Evolutionary conservation across 30 jellyfish, hydroid and myxozoan genomes (phyloP), one percentile per base, ranked within the genome.

Genomic region (Rhopilema esculentum): DNA sequence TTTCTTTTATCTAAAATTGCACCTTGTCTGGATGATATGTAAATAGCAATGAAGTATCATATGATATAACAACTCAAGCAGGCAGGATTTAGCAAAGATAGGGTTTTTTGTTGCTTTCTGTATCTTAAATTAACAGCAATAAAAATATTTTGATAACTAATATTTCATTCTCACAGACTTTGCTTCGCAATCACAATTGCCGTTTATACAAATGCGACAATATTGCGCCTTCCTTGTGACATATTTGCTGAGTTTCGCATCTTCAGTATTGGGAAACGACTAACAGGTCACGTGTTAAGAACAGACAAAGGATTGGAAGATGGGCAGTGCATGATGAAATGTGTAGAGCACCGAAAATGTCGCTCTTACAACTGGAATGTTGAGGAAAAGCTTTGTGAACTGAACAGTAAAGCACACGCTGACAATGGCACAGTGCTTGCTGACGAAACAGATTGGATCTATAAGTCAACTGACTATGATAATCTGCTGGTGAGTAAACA

Each of bases 311-410:
- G 64, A 1, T 25, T 31, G 21, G 62, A n/a, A 28, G 83, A 83
- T 28, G 27, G 25, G 8, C 66, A 70, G 31, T 83, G 92, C 69
- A 51, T 69, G 66, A 48, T 31, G 62, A n/a, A 22, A 30, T 83
- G 92, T 48, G 75, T 83, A 0, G 69, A 49, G 28, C 85, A 51
- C 20, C 68, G 27, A 19, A 83, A 51, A 51, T 83, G 92, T 66
- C 74, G 79, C 26, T 83, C 92, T 9, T 83, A 67, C 79, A 83
- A 83, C 79, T 23, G 40, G 16, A 67, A 72, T 12, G 57, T 40
- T n/a, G n/a, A n/a, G n/a, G n/a, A n/a, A n/a, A n/a, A n/a, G n/a
- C n/a, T n/a, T n/a, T 68, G 91, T 52, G 84, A 82, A 17, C 27
- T 82, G 28, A 82, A 82, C 27, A 21, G 83, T 40, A 66, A 82